Evolutionary conservation across 1,140 invertebrate genomes (phyloP).

Genomic region (Plutomurus gul): DNA sequence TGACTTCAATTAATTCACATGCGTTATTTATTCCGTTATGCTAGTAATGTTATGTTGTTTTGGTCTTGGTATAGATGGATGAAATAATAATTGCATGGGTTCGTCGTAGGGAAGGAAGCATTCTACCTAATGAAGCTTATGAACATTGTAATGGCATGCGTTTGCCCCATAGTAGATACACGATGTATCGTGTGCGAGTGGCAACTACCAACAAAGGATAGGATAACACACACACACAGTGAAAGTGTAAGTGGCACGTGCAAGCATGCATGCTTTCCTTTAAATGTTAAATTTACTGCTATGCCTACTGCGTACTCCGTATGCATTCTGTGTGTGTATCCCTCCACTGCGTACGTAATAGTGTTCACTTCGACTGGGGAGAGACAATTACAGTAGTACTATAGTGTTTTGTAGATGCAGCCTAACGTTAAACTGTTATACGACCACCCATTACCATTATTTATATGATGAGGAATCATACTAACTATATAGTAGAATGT

Average conservation of each 20-base stretch:
- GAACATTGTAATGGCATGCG: conserved; percentile 8
- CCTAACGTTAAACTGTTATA: background rate
- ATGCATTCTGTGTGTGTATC: background rate
- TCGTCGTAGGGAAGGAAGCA: conserved; percentile 6
- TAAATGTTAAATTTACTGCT: background rate
- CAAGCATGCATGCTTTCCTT: conserved; percentile 13
- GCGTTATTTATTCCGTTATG: conserved; percentile 23
- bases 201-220: background rate
- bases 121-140: background rate
- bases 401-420: too few species aligned
- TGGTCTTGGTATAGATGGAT: background rate
- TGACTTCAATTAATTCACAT: conserved; percentile 27
- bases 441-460: background rate
- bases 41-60: background rate
- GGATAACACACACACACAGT: background rate
- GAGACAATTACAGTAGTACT: too few species aligned
- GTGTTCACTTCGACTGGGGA: too few species aligned
- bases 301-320: background rate
- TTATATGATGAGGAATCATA: background rate
- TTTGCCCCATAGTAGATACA: background rate
- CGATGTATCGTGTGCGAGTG: too few species aligned
- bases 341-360: background rate
- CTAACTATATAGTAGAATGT: background rate
- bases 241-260: conserved; percentile 17
- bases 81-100: too few species aligned